Percentiles rank a stretch among this genome's conserved stretches.
Evolutionary conservation across 2,797 vertebrate species (phyloP).

Genomic region (Lutjanus campechanus): DNA sequence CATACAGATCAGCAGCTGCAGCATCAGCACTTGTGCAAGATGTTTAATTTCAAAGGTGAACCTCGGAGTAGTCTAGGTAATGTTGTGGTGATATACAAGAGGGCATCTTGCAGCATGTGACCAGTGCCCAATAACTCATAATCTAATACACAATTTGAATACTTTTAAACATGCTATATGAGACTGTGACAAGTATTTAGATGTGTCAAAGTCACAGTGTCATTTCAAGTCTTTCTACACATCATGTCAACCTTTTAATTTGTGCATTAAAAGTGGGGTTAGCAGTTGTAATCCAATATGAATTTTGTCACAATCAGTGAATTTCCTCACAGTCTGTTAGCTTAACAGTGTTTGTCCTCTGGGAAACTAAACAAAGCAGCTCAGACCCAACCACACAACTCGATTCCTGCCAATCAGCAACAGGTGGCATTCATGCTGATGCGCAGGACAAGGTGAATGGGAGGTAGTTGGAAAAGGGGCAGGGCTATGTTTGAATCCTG

Average conservation of each 20-base stretch:
- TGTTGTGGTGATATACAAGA: constrained; percentile 31
- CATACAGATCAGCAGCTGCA: constrained; percentile 46
- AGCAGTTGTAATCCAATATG: too few species aligned
- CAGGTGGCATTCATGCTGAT: too few species aligned
- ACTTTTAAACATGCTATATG: background rate
- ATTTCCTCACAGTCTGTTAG: too few species aligned
- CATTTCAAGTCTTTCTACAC: background rate
- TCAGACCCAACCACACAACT: too few species aligned
- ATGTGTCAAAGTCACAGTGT: background rate
- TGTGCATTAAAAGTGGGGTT: too few species aligned
- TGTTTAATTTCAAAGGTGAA: constrained; percentile 32
- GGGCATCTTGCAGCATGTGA: constrained; percentile 30
- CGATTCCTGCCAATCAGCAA: too few species aligned
- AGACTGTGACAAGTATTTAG: background rate
- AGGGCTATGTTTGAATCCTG: too few species aligned
- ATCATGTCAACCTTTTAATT: constrained; percentile 24
- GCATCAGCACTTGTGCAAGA: constrained; percentile 58
- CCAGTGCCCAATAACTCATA: constrained; percentile 10
- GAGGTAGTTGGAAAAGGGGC: too few species aligned
- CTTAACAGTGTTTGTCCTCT: too few species aligned
- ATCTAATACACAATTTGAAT: background rate
- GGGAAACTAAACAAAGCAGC: too few species aligned
- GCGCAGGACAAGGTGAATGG: too few species aligned
- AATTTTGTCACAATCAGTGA: too few species aligned
- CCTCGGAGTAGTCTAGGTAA: constrained; percentile 6